These are phyloP conservation scores for Synanthedon andrenaeformis DNA, from an alignment of 2,888 invertebrate species.

Conservation along the genomic window DNA sequence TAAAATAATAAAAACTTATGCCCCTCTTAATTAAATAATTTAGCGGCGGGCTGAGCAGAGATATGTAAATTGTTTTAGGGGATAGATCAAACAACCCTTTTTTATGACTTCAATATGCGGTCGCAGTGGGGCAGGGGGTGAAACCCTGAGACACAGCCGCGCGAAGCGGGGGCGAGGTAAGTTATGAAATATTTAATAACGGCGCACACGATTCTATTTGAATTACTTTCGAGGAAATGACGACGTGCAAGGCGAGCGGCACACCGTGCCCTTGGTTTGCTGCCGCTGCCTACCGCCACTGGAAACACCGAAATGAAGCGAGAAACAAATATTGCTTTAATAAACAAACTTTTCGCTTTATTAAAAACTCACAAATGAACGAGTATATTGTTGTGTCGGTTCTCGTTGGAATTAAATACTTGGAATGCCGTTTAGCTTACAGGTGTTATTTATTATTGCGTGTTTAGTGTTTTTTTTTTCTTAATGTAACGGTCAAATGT, in stretches of 20 bases:
- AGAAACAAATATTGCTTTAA: slow-evolving; percentile 37
- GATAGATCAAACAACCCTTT: slow-evolving; percentile 73
- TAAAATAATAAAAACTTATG: slow-evolving; percentile 73
- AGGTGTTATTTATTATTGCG: too few species aligned
- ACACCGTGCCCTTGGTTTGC: slow-evolving; percentile 23
- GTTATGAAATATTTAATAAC: slow-evolving; percentile 73
- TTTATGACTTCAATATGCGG: slow-evolving; percentile 72
- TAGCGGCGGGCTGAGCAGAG: slow-evolving; percentile 66
- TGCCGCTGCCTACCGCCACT: slow-evolving; percentile 18
- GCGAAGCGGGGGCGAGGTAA: slow-evolving; percentile 41
- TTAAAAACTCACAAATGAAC: slow-evolving; percentile 22
- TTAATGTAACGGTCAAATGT: too few species aligned
- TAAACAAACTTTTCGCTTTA: slow-evolving; percentile 41
- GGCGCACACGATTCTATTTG: slow-evolving; percentile 70
- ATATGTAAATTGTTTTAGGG: slow-evolving; percentile 73
- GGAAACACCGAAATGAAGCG: slow-evolving; percentile 31
- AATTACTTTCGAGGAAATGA: slow-evolving; percentile 71
- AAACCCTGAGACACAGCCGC: slow-evolving; percentile 19
- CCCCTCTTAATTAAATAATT: slow-evolving; percentile 73
- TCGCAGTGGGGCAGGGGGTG: slow-evolving; percentile 42
- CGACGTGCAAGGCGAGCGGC: slow-evolving; percentile 51
- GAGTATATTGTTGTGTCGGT: slow-evolving; percentile 4
- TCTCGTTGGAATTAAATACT: neutral
- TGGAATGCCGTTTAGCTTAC: too few species aligned
- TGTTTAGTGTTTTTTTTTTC: too few species aligned